phyloP scores from a whole-genome alignment of 2,888 invertebrate genomes.

The Drosophila trichaetosa region DNA sequence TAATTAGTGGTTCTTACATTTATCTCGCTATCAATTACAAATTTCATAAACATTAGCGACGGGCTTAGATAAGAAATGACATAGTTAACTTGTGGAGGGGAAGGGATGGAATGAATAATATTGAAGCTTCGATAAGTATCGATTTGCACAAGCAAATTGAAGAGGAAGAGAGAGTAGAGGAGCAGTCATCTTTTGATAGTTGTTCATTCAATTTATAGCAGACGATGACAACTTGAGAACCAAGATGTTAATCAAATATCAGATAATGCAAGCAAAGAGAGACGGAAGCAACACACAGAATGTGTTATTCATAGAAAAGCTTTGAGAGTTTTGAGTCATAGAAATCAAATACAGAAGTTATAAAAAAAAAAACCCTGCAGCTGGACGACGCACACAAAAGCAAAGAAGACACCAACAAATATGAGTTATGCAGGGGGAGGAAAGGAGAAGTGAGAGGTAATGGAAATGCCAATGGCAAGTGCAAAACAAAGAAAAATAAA shows the following conservation, averaged over 20 bases:
- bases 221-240: slow-evolving; percentile 40
- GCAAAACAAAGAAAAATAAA: slow-evolving; percentile 45
- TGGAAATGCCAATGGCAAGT: slow-evolving; percentile 14
- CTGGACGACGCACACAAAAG: slow-evolving; percentile 6
- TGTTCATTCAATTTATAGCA: slow-evolving; percentile 27
- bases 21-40: slow-evolving; percentile 1
- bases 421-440: background rate
- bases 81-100: background rate
- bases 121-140: background rate
- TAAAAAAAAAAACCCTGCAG: slow-evolving; percentile 3
- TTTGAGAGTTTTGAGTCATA: slow-evolving; percentile 46
- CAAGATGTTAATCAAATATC: slow-evolving; percentile 44
- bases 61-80: slow-evolving; percentile 1
- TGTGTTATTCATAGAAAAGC: slow-evolving; percentile 33
- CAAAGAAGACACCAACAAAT: slow-evolving; percentile 8
- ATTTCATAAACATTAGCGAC: background rate
- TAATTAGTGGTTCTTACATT: background rate
- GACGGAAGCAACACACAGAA: background rate
- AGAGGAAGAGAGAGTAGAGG: slow-evolving; percentile 3
- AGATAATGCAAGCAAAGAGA: slow-evolving; percentile 15
- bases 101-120: background rate
- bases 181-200: slow-evolving; percentile 1
- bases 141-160: background rate
- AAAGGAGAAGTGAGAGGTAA: background rate
- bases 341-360: slow-evolving; percentile 7